Conservation (phyloP, 2,888 invertebrate species). For the Lithophane semibrunnea region DNA sequence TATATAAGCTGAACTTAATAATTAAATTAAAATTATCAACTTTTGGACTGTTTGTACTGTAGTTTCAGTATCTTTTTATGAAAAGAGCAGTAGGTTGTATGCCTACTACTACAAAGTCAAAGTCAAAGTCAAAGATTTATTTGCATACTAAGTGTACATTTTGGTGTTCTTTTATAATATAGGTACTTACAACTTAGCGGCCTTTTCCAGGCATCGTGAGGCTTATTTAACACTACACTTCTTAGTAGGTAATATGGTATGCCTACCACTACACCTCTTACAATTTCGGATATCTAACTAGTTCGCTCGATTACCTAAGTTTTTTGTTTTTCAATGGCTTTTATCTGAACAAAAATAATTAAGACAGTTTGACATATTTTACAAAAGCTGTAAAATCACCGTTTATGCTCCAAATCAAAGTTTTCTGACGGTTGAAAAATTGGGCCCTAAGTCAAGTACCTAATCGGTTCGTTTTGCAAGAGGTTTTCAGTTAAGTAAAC, state of each 20-base stretch:
- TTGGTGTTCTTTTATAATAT: no score
- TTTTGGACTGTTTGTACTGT: neutral
- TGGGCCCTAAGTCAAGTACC: neutral
- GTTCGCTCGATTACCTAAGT: neutral
- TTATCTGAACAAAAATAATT: neutral
- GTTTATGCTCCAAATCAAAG: neutral
- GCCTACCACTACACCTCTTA: no score
- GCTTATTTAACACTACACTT: no score
- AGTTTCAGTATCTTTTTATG: slow-evolving; percentile 1
- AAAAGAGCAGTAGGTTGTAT: no score
- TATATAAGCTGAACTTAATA: neutral
- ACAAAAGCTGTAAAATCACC: neutral
- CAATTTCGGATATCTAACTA: neutral
- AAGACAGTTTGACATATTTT: neutral
- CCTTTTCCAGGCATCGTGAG: no score
- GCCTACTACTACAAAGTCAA: no score
- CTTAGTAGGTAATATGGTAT: no score
- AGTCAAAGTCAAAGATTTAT: no score
- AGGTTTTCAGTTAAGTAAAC: no score
- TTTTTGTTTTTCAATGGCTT: neutral
- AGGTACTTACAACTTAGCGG: no score
- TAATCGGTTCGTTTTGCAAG: neutral
- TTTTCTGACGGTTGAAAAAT: neutral
- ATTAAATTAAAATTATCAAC: neutral
- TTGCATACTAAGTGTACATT: no score